These are phyloP conservation scores for Phoenicopterus ruber DNA, from an alignment of 2,113 vertebrate species.

Conservation along the genomic window DNA sequence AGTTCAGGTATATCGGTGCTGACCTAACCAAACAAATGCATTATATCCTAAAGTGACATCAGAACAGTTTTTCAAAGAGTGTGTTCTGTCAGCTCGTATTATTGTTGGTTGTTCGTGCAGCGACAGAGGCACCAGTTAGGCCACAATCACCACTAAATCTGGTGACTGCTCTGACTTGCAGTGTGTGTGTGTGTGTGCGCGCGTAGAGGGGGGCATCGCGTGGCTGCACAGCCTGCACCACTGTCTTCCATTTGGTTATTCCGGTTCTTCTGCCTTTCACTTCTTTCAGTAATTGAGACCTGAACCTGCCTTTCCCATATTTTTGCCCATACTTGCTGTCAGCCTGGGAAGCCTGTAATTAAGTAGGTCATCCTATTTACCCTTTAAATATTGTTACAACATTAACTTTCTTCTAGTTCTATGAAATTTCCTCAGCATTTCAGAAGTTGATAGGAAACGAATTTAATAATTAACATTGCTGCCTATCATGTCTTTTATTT, in stretches of 20 bases:
- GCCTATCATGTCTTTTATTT: not conserved
- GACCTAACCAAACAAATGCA: not conserved
- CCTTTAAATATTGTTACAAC: not conserved
- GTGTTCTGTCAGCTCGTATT: not conserved
- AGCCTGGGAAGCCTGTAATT: not conserved
- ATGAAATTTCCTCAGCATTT: not conserved
- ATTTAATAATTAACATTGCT: not conserved
- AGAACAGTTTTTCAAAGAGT: not conserved
- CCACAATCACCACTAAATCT: not conserved
- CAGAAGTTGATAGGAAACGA: not conserved
- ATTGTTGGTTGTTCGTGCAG: not conserved
- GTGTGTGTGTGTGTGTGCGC: fast-evolving
- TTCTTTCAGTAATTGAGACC: not conserved
- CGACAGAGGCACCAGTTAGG: not conserved
- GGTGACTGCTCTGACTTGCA: not conserved
- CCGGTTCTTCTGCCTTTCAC: not conserved
- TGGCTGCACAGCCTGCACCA: not conserved
- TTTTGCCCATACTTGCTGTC: not conserved
- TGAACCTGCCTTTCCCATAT: not conserved
- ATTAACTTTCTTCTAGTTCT: not conserved
- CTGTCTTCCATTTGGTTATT: not conserved
- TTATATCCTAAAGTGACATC: not conserved
- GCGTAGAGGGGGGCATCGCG: not conserved
- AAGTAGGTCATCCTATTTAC: not conserved
- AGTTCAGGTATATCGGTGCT: not conserved